Conservation (phyloP, 2,113 vertebrate genomes). For the Indri indri region DNA sequence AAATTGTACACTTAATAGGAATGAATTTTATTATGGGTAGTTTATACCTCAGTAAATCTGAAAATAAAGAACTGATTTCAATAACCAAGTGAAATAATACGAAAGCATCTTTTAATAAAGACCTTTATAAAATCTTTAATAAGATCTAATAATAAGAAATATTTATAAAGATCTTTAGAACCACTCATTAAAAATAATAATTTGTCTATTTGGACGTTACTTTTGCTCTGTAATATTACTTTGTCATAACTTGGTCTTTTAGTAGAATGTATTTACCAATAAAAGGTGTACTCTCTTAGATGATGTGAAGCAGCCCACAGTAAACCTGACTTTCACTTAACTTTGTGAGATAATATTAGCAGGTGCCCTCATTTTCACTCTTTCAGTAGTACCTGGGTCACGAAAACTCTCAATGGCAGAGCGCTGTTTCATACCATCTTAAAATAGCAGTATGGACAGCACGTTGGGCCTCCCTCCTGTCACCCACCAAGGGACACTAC, state of each 20-base stretch:
- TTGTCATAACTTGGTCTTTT: not conserved
- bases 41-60: not conserved
- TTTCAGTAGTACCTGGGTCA: not conserved
- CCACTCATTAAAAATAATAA: not conserved
- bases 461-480: constrained; percentile 70
- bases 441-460: constrained; percentile 34
- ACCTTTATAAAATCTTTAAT: not conserved
- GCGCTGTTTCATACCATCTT: constrained; percentile 43
- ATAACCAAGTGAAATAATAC: not conserved
- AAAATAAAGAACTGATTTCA: not conserved
- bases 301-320: not conserved
- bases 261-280: not conserved
- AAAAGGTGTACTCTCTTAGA: not conserved
- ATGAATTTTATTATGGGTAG: not conserved
- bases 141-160: not conserved
- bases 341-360: constrained; percentile 39
- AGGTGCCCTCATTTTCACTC: not conserved
- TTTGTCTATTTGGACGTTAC: not conserved
- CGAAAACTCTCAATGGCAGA: accelerated
- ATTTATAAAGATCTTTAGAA: not conserved
- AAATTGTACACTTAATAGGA: not conserved
- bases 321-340: not conserved
- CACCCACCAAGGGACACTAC: constrained; percentile 82
- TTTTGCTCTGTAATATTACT: not conserved
- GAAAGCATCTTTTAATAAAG: not conserved